Percentiles rank a stretch among this genome's conserved stretches.
phyloP scores from a whole-genome alignment of 1,140 invertebrate genomes.

The Thereuonema tuberculata region DNA sequence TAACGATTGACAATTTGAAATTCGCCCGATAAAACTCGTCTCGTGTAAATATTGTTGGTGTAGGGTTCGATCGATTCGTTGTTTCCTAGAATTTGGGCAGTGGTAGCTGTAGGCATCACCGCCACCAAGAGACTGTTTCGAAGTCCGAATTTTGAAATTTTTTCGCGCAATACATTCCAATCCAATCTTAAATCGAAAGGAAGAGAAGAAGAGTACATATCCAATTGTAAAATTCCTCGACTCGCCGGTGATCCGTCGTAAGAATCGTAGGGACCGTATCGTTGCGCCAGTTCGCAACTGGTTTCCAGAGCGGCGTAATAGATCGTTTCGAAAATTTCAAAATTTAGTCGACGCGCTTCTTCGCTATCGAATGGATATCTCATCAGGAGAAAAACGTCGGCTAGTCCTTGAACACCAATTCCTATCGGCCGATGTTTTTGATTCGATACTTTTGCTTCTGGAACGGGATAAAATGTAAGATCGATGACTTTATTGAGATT shows the following conservation, averaged over 20 bases:
- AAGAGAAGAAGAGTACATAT: background rate
- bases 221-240: background rate
- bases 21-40: background rate
- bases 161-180: background rate
- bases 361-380: conserved; percentile 37
- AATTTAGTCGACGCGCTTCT: background rate
- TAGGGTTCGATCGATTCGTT: background rate
- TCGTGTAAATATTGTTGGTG: background rate
- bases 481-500: conserved; percentile 98
- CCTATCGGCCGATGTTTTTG: background rate
- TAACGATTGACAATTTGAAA: conserved; percentile 1
- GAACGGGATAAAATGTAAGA: conserved; percentile 89
- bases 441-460: conserved; percentile 41
- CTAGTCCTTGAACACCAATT: conserved; percentile 6
- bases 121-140: conserved; percentile 3
- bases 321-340: conserved; percentile 4
- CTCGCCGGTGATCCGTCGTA: background rate
- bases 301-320: background rate
- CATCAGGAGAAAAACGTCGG: conserved; percentile 50
- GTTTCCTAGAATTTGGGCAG: conserved; percentile 3
- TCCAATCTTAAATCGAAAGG: background rate
- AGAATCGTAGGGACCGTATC: background rate
- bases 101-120: background rate
- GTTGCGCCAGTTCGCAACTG: background rate
- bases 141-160: background rate